phyloP scores from a whole-genome alignment of 2,888 invertebrate genomes.

The Cistogaster globosa region DNA sequence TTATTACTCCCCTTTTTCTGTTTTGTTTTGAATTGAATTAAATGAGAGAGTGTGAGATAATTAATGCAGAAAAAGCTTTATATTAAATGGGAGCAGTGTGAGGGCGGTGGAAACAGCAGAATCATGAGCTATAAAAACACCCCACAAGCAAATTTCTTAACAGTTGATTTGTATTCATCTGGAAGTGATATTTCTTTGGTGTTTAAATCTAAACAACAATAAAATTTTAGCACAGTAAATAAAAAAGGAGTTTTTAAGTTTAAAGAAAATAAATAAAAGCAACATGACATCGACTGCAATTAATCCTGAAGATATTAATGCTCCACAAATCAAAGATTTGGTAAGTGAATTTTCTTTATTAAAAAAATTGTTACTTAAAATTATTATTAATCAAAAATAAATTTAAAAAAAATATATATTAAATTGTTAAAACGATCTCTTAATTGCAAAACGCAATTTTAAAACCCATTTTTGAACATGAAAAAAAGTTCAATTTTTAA shows the following conservation, averaged over 20 bases:
- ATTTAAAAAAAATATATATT: no score
- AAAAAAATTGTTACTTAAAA: no score
- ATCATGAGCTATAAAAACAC: slow-evolving; percentile 59
- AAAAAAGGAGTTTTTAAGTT: slow-evolving; percentile 19
- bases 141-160: slow-evolving; percentile 41
- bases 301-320: slow-evolving; percentile 74
- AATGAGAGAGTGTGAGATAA: slow-evolving; percentile 48
- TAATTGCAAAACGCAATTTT: no score
- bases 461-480: no score
- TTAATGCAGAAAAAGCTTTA: slow-evolving; percentile 47
- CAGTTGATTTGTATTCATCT: slow-evolving; percentile 54
- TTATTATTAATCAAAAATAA: no score
- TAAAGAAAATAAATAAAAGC: slow-evolving; percentile 8
- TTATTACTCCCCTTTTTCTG: slow-evolving; percentile 9
- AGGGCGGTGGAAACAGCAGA: not conserved
- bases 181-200: slow-evolving; percentile 1
- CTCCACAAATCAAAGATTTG: slow-evolving; percentile 78
- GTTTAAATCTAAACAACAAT: not conserved
- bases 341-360: slow-evolving; percentile 75
- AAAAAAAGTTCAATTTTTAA: no score
- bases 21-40: slow-evolving; percentile 35
- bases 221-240: slow-evolving; percentile 4
- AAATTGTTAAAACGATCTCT: no score
- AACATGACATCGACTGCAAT: slow-evolving; percentile 79
- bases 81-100: slow-evolving; percentile 15